A percentile compares a stretch with the other conserved stretches of the same genome.
Conservation (phyloP, 92 coral and sea anemone species). For the Actinostola sp. region DNA sequence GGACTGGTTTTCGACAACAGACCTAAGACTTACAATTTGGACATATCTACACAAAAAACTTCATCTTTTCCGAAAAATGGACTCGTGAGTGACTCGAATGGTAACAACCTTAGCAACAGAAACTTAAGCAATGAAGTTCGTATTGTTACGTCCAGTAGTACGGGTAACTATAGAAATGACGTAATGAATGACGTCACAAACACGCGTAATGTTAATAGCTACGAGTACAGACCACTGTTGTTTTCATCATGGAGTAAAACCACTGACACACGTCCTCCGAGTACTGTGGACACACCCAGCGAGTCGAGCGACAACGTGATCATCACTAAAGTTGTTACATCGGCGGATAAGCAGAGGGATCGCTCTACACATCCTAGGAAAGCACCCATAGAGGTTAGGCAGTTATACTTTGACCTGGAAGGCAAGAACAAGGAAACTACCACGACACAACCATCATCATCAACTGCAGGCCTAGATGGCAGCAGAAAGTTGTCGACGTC, state of each 20-base stretch:
- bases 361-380: constrained; percentile 18
- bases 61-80: background rate
- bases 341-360: constrained; percentile 1
- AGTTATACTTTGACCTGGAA: background rate
- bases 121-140: background rate
- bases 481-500: too few species aligned
- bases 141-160: too few species aligned
- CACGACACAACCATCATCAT: too few species aligned
- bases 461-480: background rate
- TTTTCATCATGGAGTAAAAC: constrained; percentile 3
- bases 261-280: background rate
- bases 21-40: background rate
- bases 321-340: constrained; percentile 17
- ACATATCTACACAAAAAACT: background rate
- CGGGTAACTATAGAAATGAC: constrained; percentile 7
- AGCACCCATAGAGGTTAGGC: constrained; percentile 9
- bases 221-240: constrained; percentile 6
- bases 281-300: background rate
- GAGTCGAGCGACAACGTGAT: constrained; percentile 15
- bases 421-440: background rate
- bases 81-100: background rate
- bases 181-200: constrained; percentile 39
- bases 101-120: background rate
- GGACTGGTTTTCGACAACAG: constrained; percentile 6
- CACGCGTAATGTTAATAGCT: background rate